A percentile compares a stretch with the other conserved stretches of the same genome.
These are phyloP conservation scores for Vulpes lagopus DNA, from an alignment of 2,113 vertebrate genomes.

Conservation along the genomic window DNA sequence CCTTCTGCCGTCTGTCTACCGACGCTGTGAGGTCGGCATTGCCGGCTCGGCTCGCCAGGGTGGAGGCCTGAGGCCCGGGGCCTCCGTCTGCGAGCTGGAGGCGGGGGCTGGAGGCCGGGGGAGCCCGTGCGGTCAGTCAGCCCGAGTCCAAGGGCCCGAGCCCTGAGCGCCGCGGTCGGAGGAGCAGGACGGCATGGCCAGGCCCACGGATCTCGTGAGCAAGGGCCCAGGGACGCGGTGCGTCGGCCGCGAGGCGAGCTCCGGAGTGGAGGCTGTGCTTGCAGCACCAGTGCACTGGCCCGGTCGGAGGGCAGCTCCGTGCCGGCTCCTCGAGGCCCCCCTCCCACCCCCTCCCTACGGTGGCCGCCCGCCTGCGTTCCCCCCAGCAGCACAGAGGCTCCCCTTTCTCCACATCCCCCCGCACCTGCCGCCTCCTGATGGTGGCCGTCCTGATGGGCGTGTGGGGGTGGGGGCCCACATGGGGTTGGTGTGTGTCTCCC, in stretches of 20 bases:
- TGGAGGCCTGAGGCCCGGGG: neutral
- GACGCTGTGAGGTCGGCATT: accelerated
- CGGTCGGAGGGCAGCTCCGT: no score
- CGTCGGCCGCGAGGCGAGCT: neutral
- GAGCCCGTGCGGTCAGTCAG: neutral
- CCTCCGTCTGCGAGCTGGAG: neutral
- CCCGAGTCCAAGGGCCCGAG: neutral
- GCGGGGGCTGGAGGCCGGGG: neutral
- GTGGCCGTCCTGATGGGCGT: no score
- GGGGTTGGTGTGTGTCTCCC: no score
- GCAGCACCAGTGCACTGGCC: no score
- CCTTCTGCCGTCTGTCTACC: neutral
- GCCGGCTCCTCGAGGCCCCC: no score
- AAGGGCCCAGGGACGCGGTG: neutral
- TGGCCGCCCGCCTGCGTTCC: no score
- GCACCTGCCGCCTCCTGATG: no score
- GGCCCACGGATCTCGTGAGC: neutral
- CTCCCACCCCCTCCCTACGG: no score
- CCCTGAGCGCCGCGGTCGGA: neutral
- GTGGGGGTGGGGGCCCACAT: no score
- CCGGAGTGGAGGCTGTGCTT: neutral
- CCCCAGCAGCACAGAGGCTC: no score
- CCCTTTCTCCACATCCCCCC: no score
- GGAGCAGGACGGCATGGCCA: neutral
- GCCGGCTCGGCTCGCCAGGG: accelerated